Evolutionary conservation across 2,888 invertebrate species (phyloP).

Genomic region (Tachina fera): DNA sequence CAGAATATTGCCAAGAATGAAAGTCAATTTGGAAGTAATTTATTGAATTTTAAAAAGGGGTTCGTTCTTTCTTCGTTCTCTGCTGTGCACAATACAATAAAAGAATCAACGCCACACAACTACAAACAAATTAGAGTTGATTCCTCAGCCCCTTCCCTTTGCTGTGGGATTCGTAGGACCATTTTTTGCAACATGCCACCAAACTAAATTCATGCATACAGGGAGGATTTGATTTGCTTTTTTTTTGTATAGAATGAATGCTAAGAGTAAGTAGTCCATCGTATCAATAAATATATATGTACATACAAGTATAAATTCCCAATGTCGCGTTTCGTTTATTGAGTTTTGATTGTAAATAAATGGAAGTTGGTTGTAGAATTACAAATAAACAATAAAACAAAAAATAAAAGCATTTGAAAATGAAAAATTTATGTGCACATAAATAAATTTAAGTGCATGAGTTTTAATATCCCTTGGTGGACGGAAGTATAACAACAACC

Average conservation of each 20-base stretch:
- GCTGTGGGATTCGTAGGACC: background rate
- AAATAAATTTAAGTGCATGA: slow-evolving; percentile 57
- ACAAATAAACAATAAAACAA: slow-evolving; percentile 58
- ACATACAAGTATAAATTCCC: slow-evolving; percentile 55
- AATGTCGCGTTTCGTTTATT: slow-evolving; percentile 71
- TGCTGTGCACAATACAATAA: slow-evolving; percentile 51
- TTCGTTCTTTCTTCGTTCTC: slow-evolving; percentile 67
- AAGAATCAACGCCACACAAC: slow-evolving; percentile 46
- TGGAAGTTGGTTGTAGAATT: slow-evolving; percentile 67
- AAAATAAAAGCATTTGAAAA: slow-evolving; percentile 22
- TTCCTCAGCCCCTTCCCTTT: slow-evolving; percentile 17
- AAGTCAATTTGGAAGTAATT: slow-evolving; percentile 76
- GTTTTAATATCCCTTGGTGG: slow-evolving; percentile 53
- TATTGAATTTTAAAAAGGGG: slow-evolving; percentile 76
- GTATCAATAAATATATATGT: background rate
- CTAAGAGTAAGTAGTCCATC: slow-evolving; percentile 1
- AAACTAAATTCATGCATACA: slow-evolving; percentile 52
- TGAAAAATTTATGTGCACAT: slow-evolving; percentile 24
- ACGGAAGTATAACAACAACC: slow-evolving; percentile 28
- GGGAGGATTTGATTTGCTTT: slow-evolving; percentile 43
- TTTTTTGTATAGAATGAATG: background rate
- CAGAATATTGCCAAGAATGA: slow-evolving; percentile 71
- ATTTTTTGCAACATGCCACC: slow-evolving; percentile 22
- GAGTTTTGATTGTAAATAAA: slow-evolving; percentile 74
- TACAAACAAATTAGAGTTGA: slow-evolving; percentile 62